Percentiles rank a stretch among this genome's conserved stretches.
These are phyloP conservation scores for Xerus rutilus DNA, from an alignment of 2,797 vertebrate genomes.

Conservation along the genomic window DNA sequence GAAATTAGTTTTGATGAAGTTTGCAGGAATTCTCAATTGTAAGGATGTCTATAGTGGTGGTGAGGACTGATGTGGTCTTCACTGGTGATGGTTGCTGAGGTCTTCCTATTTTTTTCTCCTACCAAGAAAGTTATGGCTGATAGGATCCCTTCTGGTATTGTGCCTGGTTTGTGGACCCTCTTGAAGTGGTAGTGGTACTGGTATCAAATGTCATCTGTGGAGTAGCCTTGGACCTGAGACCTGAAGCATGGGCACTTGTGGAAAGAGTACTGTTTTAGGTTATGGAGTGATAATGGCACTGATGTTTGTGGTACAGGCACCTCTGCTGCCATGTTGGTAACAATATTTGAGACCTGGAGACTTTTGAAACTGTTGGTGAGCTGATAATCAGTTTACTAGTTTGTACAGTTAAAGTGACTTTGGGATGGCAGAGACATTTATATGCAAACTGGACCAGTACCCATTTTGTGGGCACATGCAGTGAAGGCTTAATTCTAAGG, in stretches of 20 bases:
- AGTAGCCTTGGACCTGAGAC: background rate
- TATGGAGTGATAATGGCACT: background rate
- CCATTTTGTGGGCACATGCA: background rate
- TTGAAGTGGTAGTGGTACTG: background rate
- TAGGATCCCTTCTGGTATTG: background rate
- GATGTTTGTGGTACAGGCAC: background rate
- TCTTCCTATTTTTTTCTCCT: background rate
- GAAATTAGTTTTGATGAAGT: background rate
- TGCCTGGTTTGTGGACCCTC: background rate
- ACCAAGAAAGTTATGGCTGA: background rate
- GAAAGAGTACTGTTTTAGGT: background rate
- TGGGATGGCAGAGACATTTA: background rate
- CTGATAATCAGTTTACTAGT: background rate
- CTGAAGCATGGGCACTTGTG: background rate
- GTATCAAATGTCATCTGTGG: background rate
- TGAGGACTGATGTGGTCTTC: background rate
- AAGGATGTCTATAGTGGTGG: background rate
- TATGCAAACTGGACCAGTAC: background rate
- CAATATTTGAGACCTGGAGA: background rate
- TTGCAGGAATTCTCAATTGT: background rate
- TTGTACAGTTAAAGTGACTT: background rate
- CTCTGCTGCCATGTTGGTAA: background rate
- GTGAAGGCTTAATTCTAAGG: background rate
- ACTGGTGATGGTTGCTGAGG: background rate
- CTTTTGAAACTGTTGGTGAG: background rate